These are phyloP conservation scores for Holacanthella duospinosa DNA, from an alignment of 2,888 invertebrate genomes.

Conservation along the genomic window DNA sequence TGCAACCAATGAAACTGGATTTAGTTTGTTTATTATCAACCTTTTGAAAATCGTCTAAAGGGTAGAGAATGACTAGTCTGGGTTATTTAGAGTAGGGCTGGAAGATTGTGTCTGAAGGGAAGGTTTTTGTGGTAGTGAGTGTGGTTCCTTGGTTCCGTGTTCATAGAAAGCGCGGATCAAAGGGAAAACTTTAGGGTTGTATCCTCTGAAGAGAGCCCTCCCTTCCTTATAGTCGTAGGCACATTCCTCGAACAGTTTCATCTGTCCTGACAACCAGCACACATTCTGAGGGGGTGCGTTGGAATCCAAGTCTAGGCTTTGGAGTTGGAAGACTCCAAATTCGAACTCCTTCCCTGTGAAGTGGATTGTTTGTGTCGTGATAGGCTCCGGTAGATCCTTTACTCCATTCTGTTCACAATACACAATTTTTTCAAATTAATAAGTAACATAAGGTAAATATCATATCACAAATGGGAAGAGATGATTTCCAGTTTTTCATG, in stretches of 20 bases:
- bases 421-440: too few relatives aligned
- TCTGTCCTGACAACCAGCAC: constrained; percentile 58
- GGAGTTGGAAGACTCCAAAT: constrained; percentile 73
- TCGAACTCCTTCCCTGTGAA: constrained; percentile 66
- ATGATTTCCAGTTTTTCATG: too few relatives aligned
- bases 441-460: constrained; percentile 5
- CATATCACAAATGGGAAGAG: not conserved
- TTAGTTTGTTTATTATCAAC: too few relatives aligned
- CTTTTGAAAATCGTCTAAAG: too few relatives aligned
- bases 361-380: constrained; percentile 71
- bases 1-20: too few relatives aligned
- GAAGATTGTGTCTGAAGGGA: too few relatives aligned
- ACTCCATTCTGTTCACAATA: constrained; percentile 48
- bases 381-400: constrained; percentile 57
- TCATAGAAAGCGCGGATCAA: constrained; percentile 65
- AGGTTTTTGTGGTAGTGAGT: not conserved
- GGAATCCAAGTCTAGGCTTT: constrained; percentile 58
- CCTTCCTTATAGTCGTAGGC: constrained; percentile 56
- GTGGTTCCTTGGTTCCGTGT: not conserved
- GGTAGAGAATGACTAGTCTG: too few relatives aligned
- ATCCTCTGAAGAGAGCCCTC: constrained; percentile 51
- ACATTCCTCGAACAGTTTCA: constrained; percentile 56
- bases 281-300: constrained; percentile 59
- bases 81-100: too few relatives aligned
- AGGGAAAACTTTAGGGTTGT: constrained; percentile 66